A percentile compares a stretch with the other conserved stretches of the same genome.
These are phyloP conservation scores for Aegypius monachus DNA, from an alignment of 2,113 vertebrate genomes.

Conservation along the genomic window DNA sequence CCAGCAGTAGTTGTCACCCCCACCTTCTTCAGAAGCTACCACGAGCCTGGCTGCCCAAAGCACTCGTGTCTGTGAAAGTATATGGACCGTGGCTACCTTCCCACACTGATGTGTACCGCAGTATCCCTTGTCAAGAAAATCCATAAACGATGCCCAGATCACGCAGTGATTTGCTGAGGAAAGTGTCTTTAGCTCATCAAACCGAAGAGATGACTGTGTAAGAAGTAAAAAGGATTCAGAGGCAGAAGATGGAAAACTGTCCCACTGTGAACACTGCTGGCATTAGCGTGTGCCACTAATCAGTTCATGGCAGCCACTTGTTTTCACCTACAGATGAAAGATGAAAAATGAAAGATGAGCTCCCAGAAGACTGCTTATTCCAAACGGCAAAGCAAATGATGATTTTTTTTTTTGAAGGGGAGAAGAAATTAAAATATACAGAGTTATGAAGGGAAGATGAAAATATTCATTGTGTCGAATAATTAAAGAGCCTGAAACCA, in stretches of 20 bases:
- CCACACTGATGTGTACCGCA: accelerated
- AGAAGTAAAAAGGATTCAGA: background rate
- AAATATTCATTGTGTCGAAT: background rate
- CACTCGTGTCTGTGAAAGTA: background rate
- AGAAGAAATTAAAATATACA: background rate
- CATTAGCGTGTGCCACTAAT: background rate
- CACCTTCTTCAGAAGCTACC: background rate
- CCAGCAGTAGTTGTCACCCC: accelerated
- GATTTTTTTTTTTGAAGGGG: background rate
- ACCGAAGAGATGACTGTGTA: background rate
- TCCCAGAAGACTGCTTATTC: background rate
- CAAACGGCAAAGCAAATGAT: background rate
- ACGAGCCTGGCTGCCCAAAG: background rate
- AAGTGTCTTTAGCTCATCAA: background rate
- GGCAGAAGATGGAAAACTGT: background rate
- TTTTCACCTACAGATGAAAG: background rate
- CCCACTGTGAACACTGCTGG: background rate
- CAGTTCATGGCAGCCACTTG: background rate
- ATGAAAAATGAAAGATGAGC: background rate
- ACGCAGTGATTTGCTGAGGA: background rate
- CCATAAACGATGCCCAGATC: background rate
- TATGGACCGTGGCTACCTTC: accelerated
- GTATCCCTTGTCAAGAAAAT: background rate
- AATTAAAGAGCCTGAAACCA: background rate
- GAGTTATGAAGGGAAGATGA: background rate